Percentiles rank a stretch among this genome's conserved stretches.
Conservation (phyloP, 2,113 vertebrate genomes). For the Salvelinus sp. region DNA sequence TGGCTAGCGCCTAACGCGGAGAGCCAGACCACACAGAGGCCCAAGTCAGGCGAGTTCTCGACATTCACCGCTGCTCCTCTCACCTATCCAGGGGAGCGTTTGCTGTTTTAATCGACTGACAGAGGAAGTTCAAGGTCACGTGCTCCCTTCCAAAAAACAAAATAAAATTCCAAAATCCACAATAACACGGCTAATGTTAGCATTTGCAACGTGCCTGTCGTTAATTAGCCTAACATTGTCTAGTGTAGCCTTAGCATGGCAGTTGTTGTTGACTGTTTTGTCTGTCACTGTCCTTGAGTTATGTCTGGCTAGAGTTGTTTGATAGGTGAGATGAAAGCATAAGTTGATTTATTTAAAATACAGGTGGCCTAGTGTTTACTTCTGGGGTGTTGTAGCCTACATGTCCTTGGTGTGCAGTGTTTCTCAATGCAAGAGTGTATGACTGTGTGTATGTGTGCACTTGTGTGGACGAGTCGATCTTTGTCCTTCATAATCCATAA, state of each 20-base stretch:
- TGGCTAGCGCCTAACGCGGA: slow-evolving; percentile 17
- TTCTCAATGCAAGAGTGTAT: no score
- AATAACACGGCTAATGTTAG: slow-evolving; percentile 7
- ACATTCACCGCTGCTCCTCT: slow-evolving; percentile 28
- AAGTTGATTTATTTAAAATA: slow-evolving; percentile 4
- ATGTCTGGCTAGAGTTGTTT: slow-evolving; percentile 21
- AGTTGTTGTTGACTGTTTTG: neutral
- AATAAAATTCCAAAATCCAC: slow-evolving; percentile 20
- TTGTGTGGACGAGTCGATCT: no score
- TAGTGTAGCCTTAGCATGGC: neutral
- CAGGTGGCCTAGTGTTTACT: neutral
- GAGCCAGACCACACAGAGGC: slow-evolving; percentile 56
- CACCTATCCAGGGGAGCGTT: neutral
- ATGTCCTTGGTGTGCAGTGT: no score
- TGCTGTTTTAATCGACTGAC: neutral
- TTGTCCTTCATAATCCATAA: no score
- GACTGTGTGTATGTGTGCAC: no score
- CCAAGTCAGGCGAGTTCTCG: slow-evolving; percentile 40
- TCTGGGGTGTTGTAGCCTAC: neutral
- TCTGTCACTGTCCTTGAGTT: slow-evolving; percentile 13
- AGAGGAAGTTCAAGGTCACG: neutral
- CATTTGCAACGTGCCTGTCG: neutral
- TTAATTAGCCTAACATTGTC: neutral
- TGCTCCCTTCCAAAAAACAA: slow-evolving; percentile 16
- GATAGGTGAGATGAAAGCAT: slow-evolving; percentile 2